Evolutionary conservation across 2,113 vertebrate genomes (phyloP).

Genomic region (Psephotus haematonotus): DNA sequence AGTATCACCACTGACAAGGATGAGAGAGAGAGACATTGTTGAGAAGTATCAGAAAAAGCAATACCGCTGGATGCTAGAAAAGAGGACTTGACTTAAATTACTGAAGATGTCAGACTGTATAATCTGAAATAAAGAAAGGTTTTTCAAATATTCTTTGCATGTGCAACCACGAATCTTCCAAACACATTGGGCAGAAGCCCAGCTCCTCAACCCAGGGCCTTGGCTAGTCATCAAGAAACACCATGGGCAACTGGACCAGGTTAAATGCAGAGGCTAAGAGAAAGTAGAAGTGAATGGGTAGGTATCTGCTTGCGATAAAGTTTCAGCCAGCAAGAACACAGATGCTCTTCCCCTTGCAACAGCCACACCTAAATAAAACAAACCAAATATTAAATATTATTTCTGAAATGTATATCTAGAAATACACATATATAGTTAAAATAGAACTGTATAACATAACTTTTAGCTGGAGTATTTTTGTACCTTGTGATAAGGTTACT

Average conservation of each 20-base stretch:
- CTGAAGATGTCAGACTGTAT: neutral
- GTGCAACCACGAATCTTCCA: neutral
- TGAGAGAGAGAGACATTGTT: neutral
- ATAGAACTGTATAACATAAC: neutral
- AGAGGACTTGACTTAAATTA: neutral
- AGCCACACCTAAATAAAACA: neutral
- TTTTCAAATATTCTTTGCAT: neutral
- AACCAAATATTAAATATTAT: neutral
- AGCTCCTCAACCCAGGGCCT: neutral
- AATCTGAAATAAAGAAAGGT: neutral
- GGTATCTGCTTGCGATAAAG: neutral
- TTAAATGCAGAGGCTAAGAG: neutral
- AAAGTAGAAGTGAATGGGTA: neutral
- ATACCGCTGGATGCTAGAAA: neutral
- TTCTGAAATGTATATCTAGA: neutral
- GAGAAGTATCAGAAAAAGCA: neutral
- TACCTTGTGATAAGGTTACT: neutral
- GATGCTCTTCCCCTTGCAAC: neutral
- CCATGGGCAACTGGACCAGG: neutral
- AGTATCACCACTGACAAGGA: neutral
- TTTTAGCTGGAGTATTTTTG: neutral
- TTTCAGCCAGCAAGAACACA: neutral
- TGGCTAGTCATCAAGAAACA: constrained; percentile 6
- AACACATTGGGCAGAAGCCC: neutral
- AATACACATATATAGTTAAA: neutral